Evolutionary conservation across 2,797 vertebrate species (phyloP).

Genomic region (Buphagus erythrorhynchus): DNA sequence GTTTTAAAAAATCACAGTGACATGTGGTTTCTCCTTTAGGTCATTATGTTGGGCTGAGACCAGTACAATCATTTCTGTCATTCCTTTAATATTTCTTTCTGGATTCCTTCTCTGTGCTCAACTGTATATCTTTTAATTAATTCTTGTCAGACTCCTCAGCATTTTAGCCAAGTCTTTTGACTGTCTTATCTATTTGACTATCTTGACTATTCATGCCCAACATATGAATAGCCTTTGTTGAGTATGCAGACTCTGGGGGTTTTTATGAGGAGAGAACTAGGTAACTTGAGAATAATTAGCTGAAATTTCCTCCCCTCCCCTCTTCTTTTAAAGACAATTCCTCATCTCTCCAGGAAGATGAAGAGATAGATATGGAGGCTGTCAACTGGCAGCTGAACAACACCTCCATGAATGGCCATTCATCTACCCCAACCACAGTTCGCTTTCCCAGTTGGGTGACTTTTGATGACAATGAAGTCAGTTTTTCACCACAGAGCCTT

Average conservation of each 20-base stretch:
- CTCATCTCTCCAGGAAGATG: constrained; percentile 84
- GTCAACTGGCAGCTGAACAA: constrained; percentile 76
- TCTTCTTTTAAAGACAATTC: constrained; percentile 80
- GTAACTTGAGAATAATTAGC: constrained; percentile 7
- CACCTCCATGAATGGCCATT: constrained; percentile 77
- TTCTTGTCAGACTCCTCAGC: not conserved
- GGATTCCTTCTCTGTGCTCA: not conserved
- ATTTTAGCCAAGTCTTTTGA: not conserved
- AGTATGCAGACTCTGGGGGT: not conserved
- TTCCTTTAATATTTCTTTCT: not conserved
- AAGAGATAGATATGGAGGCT: constrained; percentile 86
- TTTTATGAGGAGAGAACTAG: not conserved
- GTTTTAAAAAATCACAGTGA: not conserved
- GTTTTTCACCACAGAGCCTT: constrained; percentile 48
- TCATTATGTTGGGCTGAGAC: not conserved
- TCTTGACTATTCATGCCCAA: not conserved
- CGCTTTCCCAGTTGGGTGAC: constrained; percentile 89
- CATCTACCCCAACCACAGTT: constrained; percentile 67
- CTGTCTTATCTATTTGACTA: not conserved
- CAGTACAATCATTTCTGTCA: not conserved
- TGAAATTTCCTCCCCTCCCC: constrained; percentile 42
- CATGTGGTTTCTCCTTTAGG: not conserved
- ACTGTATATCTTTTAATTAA: not conserved
- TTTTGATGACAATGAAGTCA: constrained; percentile 85
- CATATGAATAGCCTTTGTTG: not conserved